Percentiles rank a stretch among this genome's conserved stretches.
These are phyloP conservation scores for Myotis lucifugus DNA, from an alignment of 2,113 vertebrate species.

Conservation along the genomic window DNA sequence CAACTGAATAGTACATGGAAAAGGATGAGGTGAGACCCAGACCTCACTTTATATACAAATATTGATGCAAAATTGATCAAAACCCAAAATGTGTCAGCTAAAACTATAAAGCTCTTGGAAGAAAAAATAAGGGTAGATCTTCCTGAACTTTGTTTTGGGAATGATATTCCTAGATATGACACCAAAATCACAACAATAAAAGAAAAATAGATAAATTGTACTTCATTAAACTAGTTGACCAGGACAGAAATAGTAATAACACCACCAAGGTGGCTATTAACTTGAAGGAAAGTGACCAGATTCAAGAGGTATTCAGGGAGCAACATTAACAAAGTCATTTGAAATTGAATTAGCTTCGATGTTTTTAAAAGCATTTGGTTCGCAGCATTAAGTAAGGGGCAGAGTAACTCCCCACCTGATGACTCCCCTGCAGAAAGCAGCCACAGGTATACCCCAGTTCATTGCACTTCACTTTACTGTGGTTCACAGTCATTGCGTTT, in stretches of 20 bases:
- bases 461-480: no score
- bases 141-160: not conserved
- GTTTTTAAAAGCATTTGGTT: not conserved
- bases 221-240: not conserved
- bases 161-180: not conserved
- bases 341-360: not conserved
- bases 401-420: not conserved
- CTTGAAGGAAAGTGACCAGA: not conserved
- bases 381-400: not conserved
- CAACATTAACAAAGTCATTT: not conserved
- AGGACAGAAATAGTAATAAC: not conserved
- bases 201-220: not conserved
- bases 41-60: not conserved
- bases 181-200: not conserved
- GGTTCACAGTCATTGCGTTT: not conserved
- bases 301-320: not conserved
- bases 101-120: not conserved
- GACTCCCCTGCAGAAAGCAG: not conserved
- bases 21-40: not conserved
- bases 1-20: not conserved
- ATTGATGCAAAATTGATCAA: not conserved
- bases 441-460: not conserved
- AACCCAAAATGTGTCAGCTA: not conserved
- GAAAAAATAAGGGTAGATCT: not conserved
- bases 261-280: not conserved